Conservation (phyloP, 1,140 invertebrate genomes). For the Drosophila suzukii region DNA sequence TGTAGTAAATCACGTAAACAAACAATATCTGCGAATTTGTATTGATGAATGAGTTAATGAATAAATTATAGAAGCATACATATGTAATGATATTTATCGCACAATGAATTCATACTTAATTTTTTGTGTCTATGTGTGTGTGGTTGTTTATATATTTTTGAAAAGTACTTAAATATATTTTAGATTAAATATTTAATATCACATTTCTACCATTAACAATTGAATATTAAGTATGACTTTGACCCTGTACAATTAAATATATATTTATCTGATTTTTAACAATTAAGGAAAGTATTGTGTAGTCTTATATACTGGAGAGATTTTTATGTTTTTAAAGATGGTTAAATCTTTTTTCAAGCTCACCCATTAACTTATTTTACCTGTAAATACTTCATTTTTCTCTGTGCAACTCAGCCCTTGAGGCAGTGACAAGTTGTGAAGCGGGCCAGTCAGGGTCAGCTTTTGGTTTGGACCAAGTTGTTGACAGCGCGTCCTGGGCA, state of each 20-base stretch:
- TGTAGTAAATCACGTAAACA: not conserved
- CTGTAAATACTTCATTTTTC: not conserved
- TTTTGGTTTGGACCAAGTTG: conserved; percentile 41
- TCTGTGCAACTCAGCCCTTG: conserved; percentile 44
- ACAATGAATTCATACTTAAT: conserved; percentile 2
- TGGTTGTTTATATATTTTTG: not conserved
- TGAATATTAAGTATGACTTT: no score
- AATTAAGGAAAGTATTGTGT: no score
- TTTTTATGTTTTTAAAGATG: not conserved
- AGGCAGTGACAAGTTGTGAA: conserved; percentile 79
- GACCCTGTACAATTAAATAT: no score
- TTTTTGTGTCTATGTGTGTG: not conserved
- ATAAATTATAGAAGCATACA: conserved; percentile 7
- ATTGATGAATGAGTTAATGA: conserved; percentile 4
- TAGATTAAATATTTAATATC: no score
- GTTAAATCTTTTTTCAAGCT: not conserved
- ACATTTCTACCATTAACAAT: no score
- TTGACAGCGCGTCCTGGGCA: conserved; percentile 60
- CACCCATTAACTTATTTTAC: not conserved
- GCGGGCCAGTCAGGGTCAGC: conserved; percentile 35
- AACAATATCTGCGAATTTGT: not conserved
- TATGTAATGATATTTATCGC: not conserved
- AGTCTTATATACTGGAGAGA: no score
- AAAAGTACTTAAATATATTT: not conserved
- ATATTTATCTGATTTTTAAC: no score